phyloP scores from a whole-genome alignment of 2,797 vertebrate species.

The Poeciliopsis gracilis region DNA sequence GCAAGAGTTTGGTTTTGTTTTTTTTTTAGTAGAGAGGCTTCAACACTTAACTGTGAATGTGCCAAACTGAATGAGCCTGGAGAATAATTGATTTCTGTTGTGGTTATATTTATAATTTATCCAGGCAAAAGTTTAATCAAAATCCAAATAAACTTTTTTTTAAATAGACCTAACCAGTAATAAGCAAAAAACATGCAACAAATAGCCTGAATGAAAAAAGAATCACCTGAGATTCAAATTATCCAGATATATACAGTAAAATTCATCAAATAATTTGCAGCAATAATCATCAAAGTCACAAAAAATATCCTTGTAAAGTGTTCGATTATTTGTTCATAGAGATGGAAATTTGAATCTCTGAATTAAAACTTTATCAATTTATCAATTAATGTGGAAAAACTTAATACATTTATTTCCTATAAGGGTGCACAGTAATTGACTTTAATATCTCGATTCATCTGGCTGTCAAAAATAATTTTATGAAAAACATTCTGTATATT shows the following conservation, averaged over 20 bases:
- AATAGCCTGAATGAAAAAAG: background rate
- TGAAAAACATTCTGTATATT: background rate
- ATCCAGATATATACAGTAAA: background rate
- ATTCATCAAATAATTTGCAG: background rate
- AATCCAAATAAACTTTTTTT: background rate
- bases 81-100: background rate
- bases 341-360: background rate
- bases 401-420: background rate
- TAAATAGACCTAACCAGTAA: background rate
- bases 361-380: background rate
- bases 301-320: background rate
- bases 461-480: background rate
- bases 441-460: background rate
- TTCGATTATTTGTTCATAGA: background rate
- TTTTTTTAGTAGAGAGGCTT: conserved; percentile 6
- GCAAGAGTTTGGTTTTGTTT: conserved; percentile 17
- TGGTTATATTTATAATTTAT: background rate
- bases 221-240: background rate
- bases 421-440: background rate
- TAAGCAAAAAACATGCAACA: background rate
- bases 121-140: background rate
- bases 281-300: background rate
- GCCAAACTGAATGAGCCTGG: background rate
- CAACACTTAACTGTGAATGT: conserved; percentile 26
- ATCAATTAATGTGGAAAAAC: background rate